Evolutionary conservation across 2,797 vertebrate species (phyloP).

Genomic region (Rachycentron canadum): DNA sequence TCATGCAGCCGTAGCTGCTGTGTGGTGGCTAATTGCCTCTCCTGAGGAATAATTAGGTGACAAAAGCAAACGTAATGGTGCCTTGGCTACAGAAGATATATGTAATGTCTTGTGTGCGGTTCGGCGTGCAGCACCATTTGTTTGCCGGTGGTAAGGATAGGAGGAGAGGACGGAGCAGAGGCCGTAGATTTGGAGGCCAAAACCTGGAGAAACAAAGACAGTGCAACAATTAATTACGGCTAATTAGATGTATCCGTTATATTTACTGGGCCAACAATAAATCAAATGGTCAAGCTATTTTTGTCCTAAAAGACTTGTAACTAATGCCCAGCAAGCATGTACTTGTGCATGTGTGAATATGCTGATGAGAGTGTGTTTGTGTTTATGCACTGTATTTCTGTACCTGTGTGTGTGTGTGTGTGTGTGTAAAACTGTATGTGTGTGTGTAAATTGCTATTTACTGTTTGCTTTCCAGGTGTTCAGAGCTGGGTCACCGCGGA

Average conservation of each 20-base stretch:
- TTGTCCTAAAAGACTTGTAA: conserved; percentile 74
- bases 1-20: conserved; percentile 59
- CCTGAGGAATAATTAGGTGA: conserved; percentile 84
- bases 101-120: conserved; percentile 70
- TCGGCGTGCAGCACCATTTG: conserved; percentile 66
- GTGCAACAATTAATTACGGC: conserved; percentile 82
- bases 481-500: conserved; percentile 75
- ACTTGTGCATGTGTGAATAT: conserved; percentile 43
- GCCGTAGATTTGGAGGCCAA: conserved; percentile 70
- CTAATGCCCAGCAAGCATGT: conserved; percentile 60
- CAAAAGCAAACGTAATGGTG: conserved; percentile 82
- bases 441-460: conserved; percentile 75
- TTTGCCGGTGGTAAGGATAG: conserved; percentile 70
- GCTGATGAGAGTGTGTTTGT: conserved; percentile 51
- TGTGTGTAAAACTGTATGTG: conserved; percentile 17
- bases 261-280: conserved; percentile 80
- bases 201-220: conserved; percentile 74
- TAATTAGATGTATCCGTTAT: conserved; percentile 85
- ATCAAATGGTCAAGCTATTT: conserved; percentile 78
- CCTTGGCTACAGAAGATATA: conserved; percentile 68
- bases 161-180: conserved; percentile 65
- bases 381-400: conserved; percentile 41
- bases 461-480: conserved; percentile 80
- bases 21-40: conserved; percentile 84
- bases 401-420: neutral